These are phyloP conservation scores for Lycodopsis pacificus DNA, from an alignment of 2,797 vertebrate species.

Conservation along the genomic window DNA sequence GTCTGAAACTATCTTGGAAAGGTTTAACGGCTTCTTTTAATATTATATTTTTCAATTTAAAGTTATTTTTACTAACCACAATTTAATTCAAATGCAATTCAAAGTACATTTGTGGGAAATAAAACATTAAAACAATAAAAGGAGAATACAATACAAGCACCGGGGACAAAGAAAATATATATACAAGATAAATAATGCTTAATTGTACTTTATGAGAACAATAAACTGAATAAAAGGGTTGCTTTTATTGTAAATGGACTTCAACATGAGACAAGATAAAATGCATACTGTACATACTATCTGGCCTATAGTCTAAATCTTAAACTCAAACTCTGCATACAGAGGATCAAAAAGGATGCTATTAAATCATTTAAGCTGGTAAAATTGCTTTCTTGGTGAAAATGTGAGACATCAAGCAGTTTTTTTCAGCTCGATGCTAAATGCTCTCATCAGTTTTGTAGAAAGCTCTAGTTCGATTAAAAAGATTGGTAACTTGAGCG, in stretches of 20 bases:
- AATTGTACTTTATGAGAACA: not conserved
- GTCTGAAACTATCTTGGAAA: constrained; percentile 2
- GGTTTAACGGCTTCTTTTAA: not conserved
- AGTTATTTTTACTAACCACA: not conserved
- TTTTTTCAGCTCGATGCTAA: not conserved
- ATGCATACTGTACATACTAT: not conserved
- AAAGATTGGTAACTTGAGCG: not conserved
- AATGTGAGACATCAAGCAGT: not conserved
- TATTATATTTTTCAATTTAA: not conserved
- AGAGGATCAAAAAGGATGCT: not conserved
- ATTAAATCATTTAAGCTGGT: not conserved
- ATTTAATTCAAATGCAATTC: not conserved
- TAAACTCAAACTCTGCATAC: not conserved
- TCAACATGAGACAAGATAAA: not conserved
- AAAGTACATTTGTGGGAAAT: not conserved
- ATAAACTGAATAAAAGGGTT: not conserved
- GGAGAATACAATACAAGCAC: not conserved
- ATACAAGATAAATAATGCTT: not conserved
- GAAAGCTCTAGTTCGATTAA: not conserved
- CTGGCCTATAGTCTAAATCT: not conserved
- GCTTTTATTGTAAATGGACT: not conserved
- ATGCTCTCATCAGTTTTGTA: not conserved
- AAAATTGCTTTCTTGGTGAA: not conserved
- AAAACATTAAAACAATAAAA: not conserved
- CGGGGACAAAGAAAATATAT: not conserved